Conservation (phyloP, 2,113 vertebrate genomes). For the Myotis yumanensis region DNA sequence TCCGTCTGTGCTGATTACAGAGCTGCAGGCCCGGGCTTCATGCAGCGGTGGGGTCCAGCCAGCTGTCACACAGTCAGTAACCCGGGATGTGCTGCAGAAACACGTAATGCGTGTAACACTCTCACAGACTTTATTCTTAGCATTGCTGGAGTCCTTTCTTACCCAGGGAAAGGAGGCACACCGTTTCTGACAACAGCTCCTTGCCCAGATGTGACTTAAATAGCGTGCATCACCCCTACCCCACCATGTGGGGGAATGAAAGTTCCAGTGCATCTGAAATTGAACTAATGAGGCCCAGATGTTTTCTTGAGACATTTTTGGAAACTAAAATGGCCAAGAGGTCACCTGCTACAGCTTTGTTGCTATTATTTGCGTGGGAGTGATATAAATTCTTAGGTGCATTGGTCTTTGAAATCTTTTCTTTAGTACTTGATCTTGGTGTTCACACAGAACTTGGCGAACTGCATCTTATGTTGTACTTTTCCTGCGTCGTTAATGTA, state of each 20-base stretch:
- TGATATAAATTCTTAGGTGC: not conserved
- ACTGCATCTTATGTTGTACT: not conserved
- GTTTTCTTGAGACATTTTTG: constrained; percentile 31
- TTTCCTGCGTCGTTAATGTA: not conserved
- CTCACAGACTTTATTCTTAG: constrained; percentile 57
- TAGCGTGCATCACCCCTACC: not conserved
- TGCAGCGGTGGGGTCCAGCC: constrained; percentile 4
- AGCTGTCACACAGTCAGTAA: constrained; percentile 41
- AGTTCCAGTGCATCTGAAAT: not conserved
- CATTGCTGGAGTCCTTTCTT: constrained; percentile 19
- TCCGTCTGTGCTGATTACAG: not conserved
- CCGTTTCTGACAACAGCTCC: not conserved
- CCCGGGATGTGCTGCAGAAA: constrained; percentile 52
- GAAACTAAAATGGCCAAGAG: not conserved
- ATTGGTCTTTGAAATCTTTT: not conserved
- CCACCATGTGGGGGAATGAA: not conserved
- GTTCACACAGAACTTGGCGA: not conserved
- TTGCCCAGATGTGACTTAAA: constrained; percentile 29
- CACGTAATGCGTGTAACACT: constrained; percentile 52
- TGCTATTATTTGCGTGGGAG: not conserved
- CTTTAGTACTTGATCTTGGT: not conserved
- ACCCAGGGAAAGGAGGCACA: not conserved
- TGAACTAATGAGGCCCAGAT: not conserved
- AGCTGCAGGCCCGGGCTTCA: constrained; percentile 8
- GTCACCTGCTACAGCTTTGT: not conserved